Evolutionary conservation across 2,888 invertebrate species (phyloP), one percentile per base, ranked within the genome.

Genomic region (Abscondita cerata): DNA sequence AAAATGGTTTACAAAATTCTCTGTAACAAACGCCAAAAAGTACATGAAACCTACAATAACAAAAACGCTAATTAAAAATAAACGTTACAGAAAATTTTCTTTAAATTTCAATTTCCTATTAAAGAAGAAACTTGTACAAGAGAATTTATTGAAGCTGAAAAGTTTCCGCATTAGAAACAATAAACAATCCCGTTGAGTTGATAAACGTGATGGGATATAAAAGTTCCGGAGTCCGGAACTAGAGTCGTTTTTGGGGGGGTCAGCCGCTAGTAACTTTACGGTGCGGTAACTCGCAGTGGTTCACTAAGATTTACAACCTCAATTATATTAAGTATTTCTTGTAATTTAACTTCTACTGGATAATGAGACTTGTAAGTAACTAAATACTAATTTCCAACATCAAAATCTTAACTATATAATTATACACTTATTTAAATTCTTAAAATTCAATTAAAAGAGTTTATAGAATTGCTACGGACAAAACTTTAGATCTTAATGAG

Each of bases 151-250:
- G 54, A 52, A 50, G 55, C 56, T 55, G 61, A 66, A 66, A 64
- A 66, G 58, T 66, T 66, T 68, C 56, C 64, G 59, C 61, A 58
- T 64, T 61, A 62, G 58, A 60, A 61, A 65, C 67, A 67, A 67
- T 67, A 60, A 65, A 65, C 67, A 67, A 67, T 67, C 59, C 55
- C 63, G 58, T 44, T 54, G 53, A 69, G 68, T 72, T 71, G 73
- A 73, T 73, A 69, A 73, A 73, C 68, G 73, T 65, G 71, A 65
- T 66, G 70, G 70, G 69, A 68, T 72, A 72, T 74, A 75, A 75
- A 75, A 73, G 74, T 74, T 74, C 73, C 74, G n/a, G 73, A 70
- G 68, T 73, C 74, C 75, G 74, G 74, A 76, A 75, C 72, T 65
- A 68, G 64, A 72, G 72, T 73, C 74, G 75, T 75, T 76, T 75